Percentiles rank a stretch among this genome's conserved stretches.
Evolutionary conservation across 2,797 vertebrate species (phyloP).

Genomic region (Spondyliosoma cantharus): DNA sequence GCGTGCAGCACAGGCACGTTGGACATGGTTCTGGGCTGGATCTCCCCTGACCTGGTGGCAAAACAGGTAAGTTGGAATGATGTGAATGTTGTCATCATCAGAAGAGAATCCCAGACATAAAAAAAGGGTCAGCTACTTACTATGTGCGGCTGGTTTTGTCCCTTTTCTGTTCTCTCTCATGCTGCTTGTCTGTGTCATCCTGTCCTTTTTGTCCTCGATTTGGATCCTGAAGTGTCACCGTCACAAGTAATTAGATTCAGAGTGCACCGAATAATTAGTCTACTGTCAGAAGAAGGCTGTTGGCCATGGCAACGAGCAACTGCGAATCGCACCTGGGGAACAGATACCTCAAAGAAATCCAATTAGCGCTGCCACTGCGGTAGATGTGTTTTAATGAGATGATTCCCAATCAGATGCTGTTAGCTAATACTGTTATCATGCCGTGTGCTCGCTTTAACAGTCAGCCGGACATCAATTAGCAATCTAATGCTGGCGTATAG

Average conservation of each 20-base stretch:
- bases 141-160: background rate
- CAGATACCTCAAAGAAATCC: constrained; percentile 31
- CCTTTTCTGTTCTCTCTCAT: background rate
- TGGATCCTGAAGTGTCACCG: constrained; percentile 25
- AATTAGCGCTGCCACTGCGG: constrained; percentile 49
- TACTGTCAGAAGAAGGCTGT: constrained; percentile 34
- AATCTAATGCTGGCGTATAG: background rate
- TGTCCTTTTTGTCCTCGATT: constrained; percentile 21
- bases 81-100: constrained; percentile 10
- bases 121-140: background rate
- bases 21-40: constrained; percentile 68
- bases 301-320: constrained; percentile 49
- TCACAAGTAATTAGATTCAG: constrained; percentile 41
- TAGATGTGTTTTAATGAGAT: constrained; percentile 54
- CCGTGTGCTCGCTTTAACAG: constrained; percentile 1
- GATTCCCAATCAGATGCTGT: constrained; percentile 43
- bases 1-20: constrained; percentile 66
- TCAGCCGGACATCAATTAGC: constrained; percentile 8
- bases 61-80: constrained; percentile 74
- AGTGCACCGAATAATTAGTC: constrained; percentile 38
- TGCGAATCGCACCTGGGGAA: constrained; percentile 38
- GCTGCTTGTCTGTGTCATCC: background rate
- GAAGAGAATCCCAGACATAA: background rate
- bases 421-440: constrained; percentile 25
- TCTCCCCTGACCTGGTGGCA: constrained; percentile 70